Evolutionary conservation across 2,113 vertebrate species (phyloP).

Genomic region (Benitochromis conjunctus): DNA sequence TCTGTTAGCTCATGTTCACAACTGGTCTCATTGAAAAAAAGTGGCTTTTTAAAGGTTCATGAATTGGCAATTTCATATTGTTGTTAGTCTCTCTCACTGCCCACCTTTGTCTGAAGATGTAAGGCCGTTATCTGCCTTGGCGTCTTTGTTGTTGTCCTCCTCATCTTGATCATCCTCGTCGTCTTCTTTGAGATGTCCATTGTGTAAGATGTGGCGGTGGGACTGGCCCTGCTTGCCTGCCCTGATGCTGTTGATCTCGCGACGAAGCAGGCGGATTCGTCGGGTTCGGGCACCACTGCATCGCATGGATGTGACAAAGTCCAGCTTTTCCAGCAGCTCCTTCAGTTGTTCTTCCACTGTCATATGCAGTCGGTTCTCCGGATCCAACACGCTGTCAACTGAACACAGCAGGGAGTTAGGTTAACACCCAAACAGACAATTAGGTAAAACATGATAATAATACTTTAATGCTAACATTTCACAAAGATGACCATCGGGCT

Average conservation of each 20-base stretch:
- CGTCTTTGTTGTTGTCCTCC: constrained; percentile 57
- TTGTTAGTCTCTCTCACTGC: neutral
- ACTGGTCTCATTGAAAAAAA: constrained; percentile 59
- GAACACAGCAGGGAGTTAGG: neutral
- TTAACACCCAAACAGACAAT: neutral
- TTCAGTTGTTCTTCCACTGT: constrained; percentile 89
- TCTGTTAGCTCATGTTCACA: constrained; percentile 70
- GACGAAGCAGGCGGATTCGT: constrained; percentile 85
- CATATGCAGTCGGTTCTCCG: constrained; percentile 92
- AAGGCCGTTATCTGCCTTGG: constrained; percentile 53
- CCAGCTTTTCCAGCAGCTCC: constrained; percentile 93
- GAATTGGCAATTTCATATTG: constrained; percentile 29
- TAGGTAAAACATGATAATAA: neutral
- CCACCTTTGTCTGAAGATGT: constrained; percentile 71
- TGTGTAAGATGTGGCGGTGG: constrained; percentile 74
- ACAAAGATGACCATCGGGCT: neutral
- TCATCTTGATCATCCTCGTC: constrained; percentile 65
- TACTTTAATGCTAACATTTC: neutral
- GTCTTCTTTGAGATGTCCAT: constrained; percentile 72
- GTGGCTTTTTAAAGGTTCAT: constrained; percentile 45
- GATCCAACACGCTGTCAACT: constrained; percentile 93
- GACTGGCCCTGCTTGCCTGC: constrained; percentile 80
- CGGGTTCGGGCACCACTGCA: constrained; percentile 88
- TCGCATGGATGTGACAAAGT: constrained; percentile 87
- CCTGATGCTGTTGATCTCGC: constrained; percentile 89